Evolutionary conservation across 2,888 invertebrate genomes (phyloP), one percentile per base, ranked within the genome.

Genomic region (Sisyra terminalis): DNA sequence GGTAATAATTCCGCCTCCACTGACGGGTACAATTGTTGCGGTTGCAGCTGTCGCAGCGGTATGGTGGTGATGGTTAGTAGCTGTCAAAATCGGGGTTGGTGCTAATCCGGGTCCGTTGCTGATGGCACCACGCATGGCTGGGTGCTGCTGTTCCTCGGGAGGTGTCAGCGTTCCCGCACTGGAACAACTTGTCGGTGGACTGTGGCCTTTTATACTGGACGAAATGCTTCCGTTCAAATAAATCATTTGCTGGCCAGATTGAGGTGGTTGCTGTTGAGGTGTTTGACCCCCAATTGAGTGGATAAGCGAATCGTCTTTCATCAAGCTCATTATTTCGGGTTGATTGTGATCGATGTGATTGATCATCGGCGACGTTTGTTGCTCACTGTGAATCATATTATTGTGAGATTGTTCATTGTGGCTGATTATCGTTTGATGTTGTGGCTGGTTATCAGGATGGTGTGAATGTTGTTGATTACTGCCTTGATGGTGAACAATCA

Each of bases 101-200:
- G 37, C 18, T 16, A 37, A 18, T 37, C 16, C 16, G n/a, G 37
- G 14, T 9, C 11, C 32, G 32, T 14, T 37, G 18, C 37, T 11
- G 16, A 17, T 75, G 36, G 78, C 69, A 42, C 78, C 77, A 40
- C 78, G 66, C 47, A 79, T 62, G 2, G 78, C 78, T 3, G 78
- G 78, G 60, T 78, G 78, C 50, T 71, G 61, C 49, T 71, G 65
- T 29, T 58, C 52, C 24, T 24, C 24, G 18, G 59, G 17, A 10
- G 38, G 38, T 14, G 24, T 24, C 29, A 17, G 24, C n/a, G 10
- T 32, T 43, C 44, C n/a, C 46, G 44, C 15, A 46, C 43, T 15
- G 43, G 40, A 8, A 46, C 48, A 15, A 44, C 47, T 65, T 54
- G 16, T 66, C 63, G 38, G 15, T 0, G 66, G 65, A 4, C 65